Evolutionary conservation across 2,797 vertebrate species (phyloP).

Genomic region (Gymnocypris eckloni): DNA sequence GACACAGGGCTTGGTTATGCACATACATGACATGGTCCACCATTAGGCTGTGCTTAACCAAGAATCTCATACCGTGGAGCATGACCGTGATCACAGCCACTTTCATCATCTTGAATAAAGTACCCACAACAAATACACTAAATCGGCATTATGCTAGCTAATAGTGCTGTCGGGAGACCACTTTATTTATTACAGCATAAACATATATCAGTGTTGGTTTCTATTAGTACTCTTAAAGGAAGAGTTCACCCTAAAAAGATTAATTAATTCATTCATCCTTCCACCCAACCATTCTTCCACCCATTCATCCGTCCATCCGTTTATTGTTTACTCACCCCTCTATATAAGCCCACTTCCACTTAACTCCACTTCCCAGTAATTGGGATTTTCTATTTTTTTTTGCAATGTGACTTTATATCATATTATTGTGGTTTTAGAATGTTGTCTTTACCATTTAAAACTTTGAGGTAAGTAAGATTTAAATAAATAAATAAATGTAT

Average conservation of each 20-base stretch:
- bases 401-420: background rate
- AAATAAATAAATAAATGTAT: background rate
- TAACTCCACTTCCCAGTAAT: background rate
- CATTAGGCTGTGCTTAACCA: conserved; percentile 52
- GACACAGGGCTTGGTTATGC: conserved; percentile 60
- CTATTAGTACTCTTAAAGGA: background rate
- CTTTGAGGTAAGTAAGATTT: background rate
- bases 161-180: background rate
- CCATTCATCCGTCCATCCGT: background rate
- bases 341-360: background rate
- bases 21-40: conserved; percentile 53
- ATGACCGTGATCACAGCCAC: conserved; percentile 60
- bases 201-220: background rate
- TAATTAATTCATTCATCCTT: background rate
- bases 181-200: conserved; percentile 14
- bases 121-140: conserved; percentile 57
- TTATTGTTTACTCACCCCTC: background rate
- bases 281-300: no score
- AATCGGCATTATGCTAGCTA: conserved; percentile 29
- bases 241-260: background rate
- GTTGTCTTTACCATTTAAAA: background rate
- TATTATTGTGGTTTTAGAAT: background rate
- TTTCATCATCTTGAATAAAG: conserved; percentile 52
- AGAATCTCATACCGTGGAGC: conserved; percentile 31
- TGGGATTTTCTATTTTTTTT: background rate